Conservation (phyloP, 2,113 vertebrate genomes). For the Anhinga anhinga region DNA sequence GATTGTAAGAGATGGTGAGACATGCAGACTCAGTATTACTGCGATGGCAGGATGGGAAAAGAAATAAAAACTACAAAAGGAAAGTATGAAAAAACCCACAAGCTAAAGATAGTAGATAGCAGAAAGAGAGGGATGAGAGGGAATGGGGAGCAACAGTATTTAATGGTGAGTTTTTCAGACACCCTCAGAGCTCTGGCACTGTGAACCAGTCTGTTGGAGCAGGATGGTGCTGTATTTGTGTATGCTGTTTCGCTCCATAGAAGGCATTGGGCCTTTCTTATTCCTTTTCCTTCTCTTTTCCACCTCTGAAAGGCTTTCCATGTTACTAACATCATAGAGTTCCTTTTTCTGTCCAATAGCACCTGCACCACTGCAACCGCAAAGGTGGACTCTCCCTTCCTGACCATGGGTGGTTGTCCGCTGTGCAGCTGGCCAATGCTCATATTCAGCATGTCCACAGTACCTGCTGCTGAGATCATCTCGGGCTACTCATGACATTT, state of each 20-base stretch:
- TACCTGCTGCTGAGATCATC: not conserved
- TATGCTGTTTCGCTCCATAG: not conserved
- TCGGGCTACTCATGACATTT: not conserved
- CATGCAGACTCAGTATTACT: not conserved
- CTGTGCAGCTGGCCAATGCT: not conserved
- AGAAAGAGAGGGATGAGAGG: not conserved
- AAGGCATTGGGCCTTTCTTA: not conserved
- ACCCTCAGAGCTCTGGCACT: not conserved
- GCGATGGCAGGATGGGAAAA: not conserved
- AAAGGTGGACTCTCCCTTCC: not conserved
- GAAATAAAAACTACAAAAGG: not conserved
- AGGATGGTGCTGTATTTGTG: not conserved
- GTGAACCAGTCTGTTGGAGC: not conserved
- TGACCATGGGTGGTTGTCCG: rapidly evolving
- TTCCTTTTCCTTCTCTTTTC: not conserved
- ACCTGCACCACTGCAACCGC: rapidly evolving
- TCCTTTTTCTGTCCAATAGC: not conserved
- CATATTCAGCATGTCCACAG: rapidly evolving
- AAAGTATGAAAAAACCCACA: not conserved
- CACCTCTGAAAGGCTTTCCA: not conserved
- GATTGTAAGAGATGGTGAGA: not conserved
- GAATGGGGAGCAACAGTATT: not conserved
- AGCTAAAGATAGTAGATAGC: not conserved
- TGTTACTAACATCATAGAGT: rapidly evolving
- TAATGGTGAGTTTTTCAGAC: not conserved